A percentile compares a stretch with the other conserved stretches of the same genome.
phyloP scores from a whole-genome alignment of 2,888 invertebrate species.

The Congeria kusceri region DNA sequence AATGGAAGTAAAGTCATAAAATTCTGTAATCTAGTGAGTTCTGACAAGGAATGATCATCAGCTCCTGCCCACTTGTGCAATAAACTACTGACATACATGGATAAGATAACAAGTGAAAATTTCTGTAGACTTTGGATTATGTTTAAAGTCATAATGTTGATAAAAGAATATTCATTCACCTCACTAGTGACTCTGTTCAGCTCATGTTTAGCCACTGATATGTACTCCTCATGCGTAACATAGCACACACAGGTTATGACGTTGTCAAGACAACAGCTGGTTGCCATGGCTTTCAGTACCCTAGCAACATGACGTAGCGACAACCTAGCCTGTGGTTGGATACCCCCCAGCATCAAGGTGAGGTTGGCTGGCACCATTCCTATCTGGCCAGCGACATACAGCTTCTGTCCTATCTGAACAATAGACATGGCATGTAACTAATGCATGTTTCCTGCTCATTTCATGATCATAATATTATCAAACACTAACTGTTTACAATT shows the following conservation, averaged over 20 bases:
- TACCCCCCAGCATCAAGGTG: constrained; percentile 91
- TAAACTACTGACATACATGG: too few relatives aligned
- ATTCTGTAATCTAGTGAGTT: too few relatives aligned
- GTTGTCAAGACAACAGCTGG: constrained; percentile 91
- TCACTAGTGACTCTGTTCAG: constrained; percentile 88
- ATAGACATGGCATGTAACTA: constrained; percentile 86
- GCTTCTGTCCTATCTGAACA: constrained; percentile 91
- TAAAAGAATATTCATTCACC: too few relatives aligned
- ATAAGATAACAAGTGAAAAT: too few relatives aligned
- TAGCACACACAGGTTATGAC: constrained; percentile 96
- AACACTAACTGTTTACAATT: too few relatives aligned
- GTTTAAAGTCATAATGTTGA: too few relatives aligned
- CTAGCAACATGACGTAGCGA: constrained; percentile 93
- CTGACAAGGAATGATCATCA: too few relatives aligned
- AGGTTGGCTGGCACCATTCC: constrained; percentile 94
- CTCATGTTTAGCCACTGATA: constrained; percentile 91
- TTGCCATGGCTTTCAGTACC: constrained; percentile 91
- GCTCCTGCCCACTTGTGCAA: too few relatives aligned
- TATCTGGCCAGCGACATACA: constrained; percentile 96
- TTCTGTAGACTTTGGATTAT: too few relatives aligned
- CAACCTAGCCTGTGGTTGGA: constrained; percentile 91
- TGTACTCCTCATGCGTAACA: constrained; percentile 90
- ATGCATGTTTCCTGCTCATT: not conserved
- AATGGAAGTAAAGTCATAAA: too few relatives aligned
- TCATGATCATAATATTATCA: too few relatives aligned